These are phyloP conservation scores for Drosophila testacea DNA, from an alignment of 2,888 invertebrate genomes.

Conservation along the genomic window DNA sequence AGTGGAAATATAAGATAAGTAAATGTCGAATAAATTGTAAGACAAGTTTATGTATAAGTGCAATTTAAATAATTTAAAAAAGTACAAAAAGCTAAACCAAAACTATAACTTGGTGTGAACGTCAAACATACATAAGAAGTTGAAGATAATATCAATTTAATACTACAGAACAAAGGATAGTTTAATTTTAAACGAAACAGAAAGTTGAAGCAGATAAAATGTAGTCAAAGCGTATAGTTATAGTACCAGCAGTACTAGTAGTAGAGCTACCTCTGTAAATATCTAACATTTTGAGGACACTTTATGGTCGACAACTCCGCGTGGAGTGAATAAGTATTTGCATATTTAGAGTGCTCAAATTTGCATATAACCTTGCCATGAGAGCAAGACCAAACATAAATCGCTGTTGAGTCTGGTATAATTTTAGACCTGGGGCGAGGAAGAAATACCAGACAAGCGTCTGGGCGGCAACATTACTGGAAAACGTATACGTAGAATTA, in stretches of 20 bases:
- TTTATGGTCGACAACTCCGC: constrained; percentile 8
- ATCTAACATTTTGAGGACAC: constrained; percentile 4
- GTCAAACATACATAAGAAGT: too few relatives aligned
- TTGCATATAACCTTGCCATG: constrained; percentile 42
- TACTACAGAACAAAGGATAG: too few relatives aligned
- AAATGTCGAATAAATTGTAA: too few relatives aligned
- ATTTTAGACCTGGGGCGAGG: constrained; percentile 55
- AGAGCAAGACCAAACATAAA: constrained; percentile 40
- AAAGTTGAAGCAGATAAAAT: too few relatives aligned
- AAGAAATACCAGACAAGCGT: constrained; percentile 47
- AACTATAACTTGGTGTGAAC: too few relatives aligned
- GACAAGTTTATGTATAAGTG: too few relatives aligned
- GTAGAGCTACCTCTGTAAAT: background rate
- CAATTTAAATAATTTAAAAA: too few relatives aligned
- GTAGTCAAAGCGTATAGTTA: too few relatives aligned
- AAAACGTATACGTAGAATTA: background rate
- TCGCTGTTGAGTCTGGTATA: constrained; percentile 56
- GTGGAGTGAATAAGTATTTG: constrained; percentile 14
- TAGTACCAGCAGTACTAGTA: background rate
- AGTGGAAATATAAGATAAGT: too few relatives aligned
- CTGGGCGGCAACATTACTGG: constrained; percentile 25
- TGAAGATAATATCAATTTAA: too few relatives aligned
- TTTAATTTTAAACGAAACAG: too few relatives aligned
- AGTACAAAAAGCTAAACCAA: too few relatives aligned
- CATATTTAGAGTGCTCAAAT: constrained; percentile 17